These are phyloP conservation scores for Notechis scutatus DNA, from an alignment of 2,113 vertebrate species.

Conservation along the genomic window DNA sequence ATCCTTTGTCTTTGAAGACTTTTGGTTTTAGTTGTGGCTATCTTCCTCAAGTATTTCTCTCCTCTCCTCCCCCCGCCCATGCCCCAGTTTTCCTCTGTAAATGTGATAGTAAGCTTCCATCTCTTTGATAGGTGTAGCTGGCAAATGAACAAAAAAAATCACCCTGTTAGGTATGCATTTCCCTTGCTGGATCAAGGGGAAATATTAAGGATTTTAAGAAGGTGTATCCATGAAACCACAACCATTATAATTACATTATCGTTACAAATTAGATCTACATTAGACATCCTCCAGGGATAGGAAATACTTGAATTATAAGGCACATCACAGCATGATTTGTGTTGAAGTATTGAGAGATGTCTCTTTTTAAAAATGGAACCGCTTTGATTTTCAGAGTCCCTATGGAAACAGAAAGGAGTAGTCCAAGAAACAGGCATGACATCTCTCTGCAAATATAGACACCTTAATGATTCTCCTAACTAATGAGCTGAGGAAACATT, in stretches of 20 bases:
- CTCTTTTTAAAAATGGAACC: constrained; percentile 5
- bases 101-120: background rate
- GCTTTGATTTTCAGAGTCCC: constrained; percentile 4
- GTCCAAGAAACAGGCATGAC: background rate
- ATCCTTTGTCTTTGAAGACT: too few species aligned
- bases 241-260: background rate
- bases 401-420: background rate
- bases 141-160: background rate
- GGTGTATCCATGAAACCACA: background rate
- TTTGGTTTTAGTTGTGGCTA: background rate
- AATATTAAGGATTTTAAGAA: background rate
- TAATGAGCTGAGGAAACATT: background rate
- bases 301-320: background rate
- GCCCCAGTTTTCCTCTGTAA: background rate
- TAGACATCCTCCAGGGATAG: background rate
- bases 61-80: fast-evolving
- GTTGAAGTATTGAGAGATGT: background rate
- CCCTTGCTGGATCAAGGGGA: background rate
- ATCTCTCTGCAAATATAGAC: constrained; percentile 11
- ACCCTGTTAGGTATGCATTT: background rate
- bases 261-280: background rate
- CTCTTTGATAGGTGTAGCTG: background rate
- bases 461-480: background rate
- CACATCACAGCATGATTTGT: background rate
- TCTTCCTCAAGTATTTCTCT: background rate